Evolutionary conservation across 2,888 invertebrate species (phyloP).

Genomic region (Congeria kusceri): DNA sequence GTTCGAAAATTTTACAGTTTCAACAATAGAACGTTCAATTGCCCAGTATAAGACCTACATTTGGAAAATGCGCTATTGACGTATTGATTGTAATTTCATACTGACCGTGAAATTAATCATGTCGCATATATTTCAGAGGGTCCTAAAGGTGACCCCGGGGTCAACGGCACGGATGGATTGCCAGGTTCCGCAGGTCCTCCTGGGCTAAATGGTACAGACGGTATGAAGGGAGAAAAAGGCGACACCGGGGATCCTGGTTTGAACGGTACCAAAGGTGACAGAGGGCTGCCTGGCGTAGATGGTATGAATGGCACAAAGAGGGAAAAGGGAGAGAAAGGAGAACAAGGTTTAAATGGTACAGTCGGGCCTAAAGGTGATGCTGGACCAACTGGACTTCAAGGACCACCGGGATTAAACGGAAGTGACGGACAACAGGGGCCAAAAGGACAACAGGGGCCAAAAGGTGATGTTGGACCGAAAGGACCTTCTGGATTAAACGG

Average conservation of each 20-base stretch:
- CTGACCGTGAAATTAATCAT: no score
- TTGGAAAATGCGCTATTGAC: no score
- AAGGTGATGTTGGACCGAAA: no score
- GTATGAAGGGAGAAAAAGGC: neutral
- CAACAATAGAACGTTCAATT: no score
- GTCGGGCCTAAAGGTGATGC: conserved; percentile 22
- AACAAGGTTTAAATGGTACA: conserved; percentile 34
- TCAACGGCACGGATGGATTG: conserved; percentile 20
- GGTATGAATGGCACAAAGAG: conserved; percentile 37
- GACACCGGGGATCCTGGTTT: no score
- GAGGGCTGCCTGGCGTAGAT: neutral
- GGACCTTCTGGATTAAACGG: no score
- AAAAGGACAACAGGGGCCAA: no score
- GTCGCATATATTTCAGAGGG: neutral
- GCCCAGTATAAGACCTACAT: no score
- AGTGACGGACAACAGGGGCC: no score
- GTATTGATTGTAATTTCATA: no score
- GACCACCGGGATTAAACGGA: conserved; percentile 36
- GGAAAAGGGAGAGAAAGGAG: conserved; percentile 35
- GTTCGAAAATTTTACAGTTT: no score
- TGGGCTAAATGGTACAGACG: conserved; percentile 16
- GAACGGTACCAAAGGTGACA: no score
- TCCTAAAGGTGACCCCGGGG: conserved; percentile 10
- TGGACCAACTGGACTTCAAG: conserved; percentile 36
- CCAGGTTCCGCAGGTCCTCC: conserved; percentile 11